Conservation (phyloP, 2,888 invertebrate species). For the Acanthosepion pharaonis region DNA sequence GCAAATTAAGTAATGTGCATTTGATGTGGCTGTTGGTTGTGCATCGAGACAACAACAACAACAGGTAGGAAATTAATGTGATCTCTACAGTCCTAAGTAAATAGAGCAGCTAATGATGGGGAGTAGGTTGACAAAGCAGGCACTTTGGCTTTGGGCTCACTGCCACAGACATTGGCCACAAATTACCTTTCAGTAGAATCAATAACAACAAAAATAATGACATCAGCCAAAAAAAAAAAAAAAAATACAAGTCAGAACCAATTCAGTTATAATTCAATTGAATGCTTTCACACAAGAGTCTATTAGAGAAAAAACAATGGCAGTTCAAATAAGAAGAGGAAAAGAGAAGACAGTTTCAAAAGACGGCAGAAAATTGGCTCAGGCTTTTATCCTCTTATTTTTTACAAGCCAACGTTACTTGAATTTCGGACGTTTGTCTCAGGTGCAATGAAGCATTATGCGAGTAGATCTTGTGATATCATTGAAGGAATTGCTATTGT, state of each 20-base stretch:
- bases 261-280: conserved; percentile 15
- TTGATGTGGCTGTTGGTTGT: neutral
- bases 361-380: neutral
- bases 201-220: neutral
- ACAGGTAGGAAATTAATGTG: neutral
- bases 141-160: neutral
- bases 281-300: neutral
- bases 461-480: no score
- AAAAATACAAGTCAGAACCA: neutral
- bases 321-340: neutral
- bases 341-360: neutral
- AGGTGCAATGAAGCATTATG: no score
- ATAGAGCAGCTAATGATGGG: neutral
- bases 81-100: neutral
- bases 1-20: neutral
- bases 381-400: no score
- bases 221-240: neutral
- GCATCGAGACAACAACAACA: neutral
- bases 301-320: neutral
- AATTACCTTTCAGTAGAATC: neutral
- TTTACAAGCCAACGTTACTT: no score
- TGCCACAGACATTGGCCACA: neutral
- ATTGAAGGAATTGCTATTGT: no score
- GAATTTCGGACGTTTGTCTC: no score
- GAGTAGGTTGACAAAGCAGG: neutral